Conservation (phyloP, 2,113 vertebrate genomes). For the Phocoena sinus region DNA sequence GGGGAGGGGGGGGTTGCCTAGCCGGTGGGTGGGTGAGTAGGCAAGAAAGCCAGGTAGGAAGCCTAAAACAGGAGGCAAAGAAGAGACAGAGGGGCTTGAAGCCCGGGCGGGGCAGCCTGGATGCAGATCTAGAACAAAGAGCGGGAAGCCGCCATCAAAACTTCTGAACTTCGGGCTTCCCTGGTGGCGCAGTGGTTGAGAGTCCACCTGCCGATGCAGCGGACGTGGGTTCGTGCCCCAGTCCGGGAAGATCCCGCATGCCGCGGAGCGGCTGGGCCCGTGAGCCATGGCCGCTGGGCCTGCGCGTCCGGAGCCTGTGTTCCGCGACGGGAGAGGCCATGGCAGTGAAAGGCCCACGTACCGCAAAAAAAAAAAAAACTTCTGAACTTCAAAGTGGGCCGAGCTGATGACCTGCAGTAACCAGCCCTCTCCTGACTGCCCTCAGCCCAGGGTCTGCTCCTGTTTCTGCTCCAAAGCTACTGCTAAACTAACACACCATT, state of each 20-base stretch:
- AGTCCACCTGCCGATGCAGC: too few relatives aligned
- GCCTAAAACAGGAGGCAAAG: not conserved
- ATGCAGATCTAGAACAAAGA: not conserved
- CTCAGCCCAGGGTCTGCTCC: not conserved
- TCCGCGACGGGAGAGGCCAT: too few relatives aligned
- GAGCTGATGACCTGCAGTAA: not conserved
- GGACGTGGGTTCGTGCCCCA: too few relatives aligned
- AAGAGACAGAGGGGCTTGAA: not conserved
- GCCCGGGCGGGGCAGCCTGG: not conserved
- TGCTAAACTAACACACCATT: too few relatives aligned
- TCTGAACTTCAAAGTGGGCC: not conserved
- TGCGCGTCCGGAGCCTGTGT: too few relatives aligned
- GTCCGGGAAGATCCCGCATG: too few relatives aligned
- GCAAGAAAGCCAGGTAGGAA: not conserved
- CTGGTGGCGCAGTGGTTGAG: too few relatives aligned
- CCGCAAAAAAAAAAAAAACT: too few relatives aligned
- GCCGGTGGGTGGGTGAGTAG: not conserved
- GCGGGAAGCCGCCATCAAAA: not conserved
- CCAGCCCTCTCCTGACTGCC: not conserved
- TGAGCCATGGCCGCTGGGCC: too few relatives aligned
- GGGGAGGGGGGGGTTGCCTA: not conserved
- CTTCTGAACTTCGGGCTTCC: too few relatives aligned
- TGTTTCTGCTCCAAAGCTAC: not conserved
- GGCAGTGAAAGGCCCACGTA: too few relatives aligned
- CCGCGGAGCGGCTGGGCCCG: too few relatives aligned